Conservation (phyloP, 2,888 invertebrate genomes). For the Halictus quadricinctus region DNA sequence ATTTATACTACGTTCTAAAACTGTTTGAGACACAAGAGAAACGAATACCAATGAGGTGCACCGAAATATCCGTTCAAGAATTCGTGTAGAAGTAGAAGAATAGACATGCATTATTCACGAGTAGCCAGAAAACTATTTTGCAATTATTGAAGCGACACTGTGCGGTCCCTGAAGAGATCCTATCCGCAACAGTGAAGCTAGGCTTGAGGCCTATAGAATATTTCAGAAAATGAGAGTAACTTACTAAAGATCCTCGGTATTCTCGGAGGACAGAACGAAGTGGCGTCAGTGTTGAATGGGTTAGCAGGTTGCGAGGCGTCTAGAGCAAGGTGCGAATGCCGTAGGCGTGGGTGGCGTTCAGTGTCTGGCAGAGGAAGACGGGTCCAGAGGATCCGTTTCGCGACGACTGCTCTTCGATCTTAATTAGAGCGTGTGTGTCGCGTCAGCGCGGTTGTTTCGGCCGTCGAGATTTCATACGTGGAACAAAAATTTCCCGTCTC, state of each 20-base stretch:
- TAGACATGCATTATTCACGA: too few species aligned
- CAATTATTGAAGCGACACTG: not conserved
- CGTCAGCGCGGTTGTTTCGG: not conserved
- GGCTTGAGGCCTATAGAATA: not conserved
- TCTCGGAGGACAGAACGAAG: not conserved
- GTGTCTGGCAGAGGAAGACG: not conserved
- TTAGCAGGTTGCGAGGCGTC: not conserved
- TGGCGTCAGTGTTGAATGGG: not conserved
- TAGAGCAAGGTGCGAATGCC: not conserved
- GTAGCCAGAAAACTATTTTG: not conserved
- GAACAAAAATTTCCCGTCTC: constrained; percentile 49
- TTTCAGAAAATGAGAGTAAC: not conserved
- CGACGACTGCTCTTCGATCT: constrained; percentile 28
- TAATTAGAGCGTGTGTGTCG: not conserved
- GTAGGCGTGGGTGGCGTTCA: not conserved
- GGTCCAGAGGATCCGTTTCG: not conserved
- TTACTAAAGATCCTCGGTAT: not conserved
- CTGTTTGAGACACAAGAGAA: too few species aligned
- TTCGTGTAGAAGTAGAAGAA: too few species aligned
- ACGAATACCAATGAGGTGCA: too few species aligned
- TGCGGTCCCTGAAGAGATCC: not conserved
- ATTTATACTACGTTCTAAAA: too few species aligned
- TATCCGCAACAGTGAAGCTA: not conserved
- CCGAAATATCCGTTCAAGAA: too few species aligned
- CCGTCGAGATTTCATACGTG: constrained; percentile 12